These are phyloP conservation scores for Ichneumoninae sp. DNA, from an alignment of 2,888 invertebrate genomes.

Conservation along the genomic window DNA sequence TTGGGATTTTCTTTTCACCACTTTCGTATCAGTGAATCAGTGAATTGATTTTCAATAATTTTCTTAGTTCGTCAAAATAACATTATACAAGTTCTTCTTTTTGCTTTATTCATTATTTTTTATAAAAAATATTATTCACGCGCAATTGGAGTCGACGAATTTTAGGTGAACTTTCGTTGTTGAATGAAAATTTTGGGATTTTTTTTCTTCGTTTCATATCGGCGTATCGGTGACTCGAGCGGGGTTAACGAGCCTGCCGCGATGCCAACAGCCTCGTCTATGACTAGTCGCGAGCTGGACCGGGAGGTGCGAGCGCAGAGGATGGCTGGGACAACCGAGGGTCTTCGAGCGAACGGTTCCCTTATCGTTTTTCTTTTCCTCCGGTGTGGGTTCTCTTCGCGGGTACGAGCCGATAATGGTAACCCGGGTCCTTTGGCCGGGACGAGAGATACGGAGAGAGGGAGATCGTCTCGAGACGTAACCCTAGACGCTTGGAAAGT, in stretches of 20 bases:
- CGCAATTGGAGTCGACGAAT: background rate
- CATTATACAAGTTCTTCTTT: too few species aligned
- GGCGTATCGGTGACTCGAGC: slow-evolving; percentile 59
- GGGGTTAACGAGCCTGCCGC: slow-evolving; percentile 63
- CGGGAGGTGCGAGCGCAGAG: slow-evolving; percentile 23
- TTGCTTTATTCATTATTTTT: too few species aligned
- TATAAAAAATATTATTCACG: background rate
- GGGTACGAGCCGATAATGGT: slow-evolving; percentile 37
- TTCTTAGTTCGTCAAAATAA: too few species aligned
- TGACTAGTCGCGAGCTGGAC: slow-evolving; percentile 3
- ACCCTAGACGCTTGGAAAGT: slow-evolving; percentile 81
- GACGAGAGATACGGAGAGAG: slow-evolving; percentile 5
- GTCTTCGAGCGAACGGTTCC: slow-evolving; percentile 2
- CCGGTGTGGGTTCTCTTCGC: slow-evolving; percentile 14
- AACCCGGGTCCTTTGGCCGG: slow-evolving; percentile 7
- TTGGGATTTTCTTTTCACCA: background rate
- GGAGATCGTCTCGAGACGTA: slow-evolving; percentile 74
- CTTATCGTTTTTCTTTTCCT: slow-evolving; percentile 42
- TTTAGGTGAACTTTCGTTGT: background rate
- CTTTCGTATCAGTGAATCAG: slow-evolving; percentile 16
- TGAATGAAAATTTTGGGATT: background rate
- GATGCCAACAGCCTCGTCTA: slow-evolving; percentile 51
- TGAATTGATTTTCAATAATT: slow-evolving; percentile 14
- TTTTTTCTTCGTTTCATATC: background rate
- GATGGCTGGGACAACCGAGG: background rate